A percentile compares a stretch with the other conserved stretches of the same genome.
Evolutionary conservation across 1,140 invertebrate species (phyloP).

Genomic region (Dendroctonus valens): DNA sequence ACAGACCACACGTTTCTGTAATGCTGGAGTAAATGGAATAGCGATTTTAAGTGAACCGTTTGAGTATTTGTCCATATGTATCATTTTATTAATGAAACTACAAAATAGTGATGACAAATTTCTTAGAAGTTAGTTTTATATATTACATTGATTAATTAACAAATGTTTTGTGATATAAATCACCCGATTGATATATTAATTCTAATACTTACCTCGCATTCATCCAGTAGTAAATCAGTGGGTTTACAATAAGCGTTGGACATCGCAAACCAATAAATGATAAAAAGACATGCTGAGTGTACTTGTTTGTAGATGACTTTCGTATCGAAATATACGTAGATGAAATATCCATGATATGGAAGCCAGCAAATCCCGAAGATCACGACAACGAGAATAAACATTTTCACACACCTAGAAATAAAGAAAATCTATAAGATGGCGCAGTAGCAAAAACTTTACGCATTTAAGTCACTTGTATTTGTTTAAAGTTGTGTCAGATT

Average conservation of each 20-base stretch:
- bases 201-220: conserved; percentile 64
- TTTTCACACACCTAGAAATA: conserved; percentile 73
- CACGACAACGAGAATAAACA: conserved; percentile 79
- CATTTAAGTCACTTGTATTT: too few species aligned
- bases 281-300: conserved; percentile 79
- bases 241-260: conserved; percentile 90
- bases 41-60: too few species aligned
- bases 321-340: conserved; percentile 76
- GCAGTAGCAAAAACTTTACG: too few species aligned
- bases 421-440: background rate
- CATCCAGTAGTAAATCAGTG: conserved; percentile 92
- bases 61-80: too few species aligned
- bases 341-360: conserved; percentile 85
- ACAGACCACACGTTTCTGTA: too few species aligned
- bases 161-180: too few species aligned
- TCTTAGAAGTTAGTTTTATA: too few species aligned
- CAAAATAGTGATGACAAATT: too few species aligned
- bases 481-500: too few species aligned
- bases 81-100: too few species aligned
- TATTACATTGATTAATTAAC: too few species aligned
- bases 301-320: conserved; percentile 66
- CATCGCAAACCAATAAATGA: conserved; percentile 90
- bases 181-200: background rate
- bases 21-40: too few species aligned
- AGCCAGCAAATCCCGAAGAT: conserved; percentile 89